Evolutionary conservation across 2,797 vertebrate genomes (phyloP).

Genomic region (Pelobates cultripes): DNA sequence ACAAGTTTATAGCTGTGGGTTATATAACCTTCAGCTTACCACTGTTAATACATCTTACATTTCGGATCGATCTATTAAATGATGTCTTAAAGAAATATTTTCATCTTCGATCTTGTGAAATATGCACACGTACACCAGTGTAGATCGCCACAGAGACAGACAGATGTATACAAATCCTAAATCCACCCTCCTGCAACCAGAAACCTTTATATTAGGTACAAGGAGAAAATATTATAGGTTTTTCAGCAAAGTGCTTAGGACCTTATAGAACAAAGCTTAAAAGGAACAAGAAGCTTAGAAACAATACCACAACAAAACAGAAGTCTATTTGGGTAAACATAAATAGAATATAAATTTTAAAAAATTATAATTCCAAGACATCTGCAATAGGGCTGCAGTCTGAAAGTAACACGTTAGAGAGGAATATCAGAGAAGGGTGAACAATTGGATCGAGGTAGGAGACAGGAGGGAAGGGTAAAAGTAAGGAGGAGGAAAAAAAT

Average conservation of each 20-base stretch:
- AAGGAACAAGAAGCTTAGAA: background rate
- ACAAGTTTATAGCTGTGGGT: background rate
- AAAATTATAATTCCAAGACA: background rate
- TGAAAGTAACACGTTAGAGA: background rate
- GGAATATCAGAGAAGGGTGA: background rate
- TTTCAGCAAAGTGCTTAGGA: background rate
- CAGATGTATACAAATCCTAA: background rate
- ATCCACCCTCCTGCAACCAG: background rate
- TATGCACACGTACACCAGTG: too few species aligned
- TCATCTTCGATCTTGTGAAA: background rate
- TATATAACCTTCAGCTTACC: too few species aligned
- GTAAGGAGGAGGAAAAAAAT: background rate
- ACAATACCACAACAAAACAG: background rate
- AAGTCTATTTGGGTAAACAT: background rate
- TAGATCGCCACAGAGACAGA: background rate
- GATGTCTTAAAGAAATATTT: background rate
- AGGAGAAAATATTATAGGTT: background rate
- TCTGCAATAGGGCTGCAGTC: background rate
- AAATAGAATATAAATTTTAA: background rate
- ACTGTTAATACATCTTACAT: background rate
- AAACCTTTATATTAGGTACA: background rate
- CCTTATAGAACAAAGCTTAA: background rate
- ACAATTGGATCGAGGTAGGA: background rate
- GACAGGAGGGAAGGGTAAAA: background rate
- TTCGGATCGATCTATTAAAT: background rate